phyloP scores from a whole-genome alignment of 1,140 invertebrate species.

The Drosophila quadrilineata region DNA sequence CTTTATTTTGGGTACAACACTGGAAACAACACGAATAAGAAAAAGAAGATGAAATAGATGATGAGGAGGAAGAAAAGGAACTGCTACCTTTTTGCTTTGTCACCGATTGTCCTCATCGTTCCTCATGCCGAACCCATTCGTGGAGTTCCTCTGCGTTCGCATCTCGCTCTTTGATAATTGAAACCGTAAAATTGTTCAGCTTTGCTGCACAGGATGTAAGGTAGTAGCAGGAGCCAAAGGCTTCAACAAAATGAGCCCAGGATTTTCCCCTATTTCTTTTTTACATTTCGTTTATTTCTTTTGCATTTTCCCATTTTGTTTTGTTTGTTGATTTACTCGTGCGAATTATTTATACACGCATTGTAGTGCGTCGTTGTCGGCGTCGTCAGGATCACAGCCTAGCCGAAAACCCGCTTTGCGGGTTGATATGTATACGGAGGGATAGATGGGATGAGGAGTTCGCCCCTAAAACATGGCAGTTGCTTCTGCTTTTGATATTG shows the following conservation, averaged over 20 bases:
- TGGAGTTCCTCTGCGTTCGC: conserved; percentile 12
- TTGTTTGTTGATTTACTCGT: conserved; percentile 64
- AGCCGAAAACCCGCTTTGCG: conserved; percentile 39
- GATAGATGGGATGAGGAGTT: conserved; percentile 19
- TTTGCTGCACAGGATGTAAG: conserved; percentile 52
- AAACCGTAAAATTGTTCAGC: conserved; percentile 71
- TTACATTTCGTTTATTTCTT: conserved; percentile 1
- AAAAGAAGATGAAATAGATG: conserved; percentile 1
- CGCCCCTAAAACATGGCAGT: conserved; percentile 56
- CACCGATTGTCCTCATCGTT: conserved; percentile 49
- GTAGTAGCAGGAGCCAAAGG: conserved; percentile 47
- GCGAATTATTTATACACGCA: conserved; percentile 63
- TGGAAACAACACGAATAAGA: conserved; percentile 23
- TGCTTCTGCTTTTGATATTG: conserved; percentile 47
- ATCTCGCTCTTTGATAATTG: conserved; percentile 66
- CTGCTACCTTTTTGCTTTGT: conserved; percentile 70
- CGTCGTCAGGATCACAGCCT: conserved; percentile 13
- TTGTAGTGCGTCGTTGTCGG: conserved; percentile 29
- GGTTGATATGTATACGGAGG: not conserved
- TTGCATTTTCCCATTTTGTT: conserved; percentile 19
- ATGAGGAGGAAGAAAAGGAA: not conserved
- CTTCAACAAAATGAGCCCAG: conserved; percentile 21
- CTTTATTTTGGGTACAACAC: conserved; percentile 60
- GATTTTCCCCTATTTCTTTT: conserved; percentile 19
- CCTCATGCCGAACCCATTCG: too few species aligned